Evolutionary conservation across 2,888 invertebrate species (phyloP).

Genomic region (Helicoverpa assulta): DNA sequence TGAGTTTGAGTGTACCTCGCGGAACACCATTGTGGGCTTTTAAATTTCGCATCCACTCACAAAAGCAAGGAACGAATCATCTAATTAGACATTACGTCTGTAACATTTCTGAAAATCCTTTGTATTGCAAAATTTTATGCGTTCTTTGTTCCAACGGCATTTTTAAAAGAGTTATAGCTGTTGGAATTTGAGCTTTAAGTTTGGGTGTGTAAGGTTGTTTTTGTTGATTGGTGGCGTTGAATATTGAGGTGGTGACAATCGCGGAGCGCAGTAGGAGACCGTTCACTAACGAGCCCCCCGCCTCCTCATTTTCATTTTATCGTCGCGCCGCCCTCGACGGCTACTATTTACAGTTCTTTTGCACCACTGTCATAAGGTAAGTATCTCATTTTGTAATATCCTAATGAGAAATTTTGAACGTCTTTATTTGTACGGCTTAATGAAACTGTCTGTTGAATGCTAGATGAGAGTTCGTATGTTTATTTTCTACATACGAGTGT

Average conservation of each 20-base stretch:
- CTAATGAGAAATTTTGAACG: constrained; percentile 69
- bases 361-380: constrained; percentile 72
- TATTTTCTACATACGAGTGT: constrained; percentile 1
- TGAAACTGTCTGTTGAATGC: constrained; percentile 32
- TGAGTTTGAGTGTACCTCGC: constrained; percentile 17
- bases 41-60: constrained; percentile 59
- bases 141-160: constrained; percentile 83
- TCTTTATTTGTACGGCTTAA: constrained; percentile 52
- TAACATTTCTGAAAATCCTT: constrained; percentile 87
- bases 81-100: constrained; percentile 88
- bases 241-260: constrained; percentile 86
- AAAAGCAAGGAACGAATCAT: constrained; percentile 78
- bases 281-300: constrained; percentile 83
- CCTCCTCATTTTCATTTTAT: constrained; percentile 86
- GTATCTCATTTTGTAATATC: constrained; percentile 76
- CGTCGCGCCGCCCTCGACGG: constrained; percentile 73
- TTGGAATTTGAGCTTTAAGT: constrained; percentile 67
- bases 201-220: constrained; percentile 65
- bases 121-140: constrained; percentile 87
- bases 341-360: constrained; percentile 81
- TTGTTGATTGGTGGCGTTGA: constrained; percentile 66
- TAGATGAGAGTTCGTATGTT: constrained; percentile 20
- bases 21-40: constrained; percentile 53
- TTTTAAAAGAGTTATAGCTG: constrained; percentile 68
- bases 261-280: constrained; percentile 78